phyloP scores from a whole-genome alignment of 2,888 invertebrate genomes.

The Papilio protenor region DNA sequence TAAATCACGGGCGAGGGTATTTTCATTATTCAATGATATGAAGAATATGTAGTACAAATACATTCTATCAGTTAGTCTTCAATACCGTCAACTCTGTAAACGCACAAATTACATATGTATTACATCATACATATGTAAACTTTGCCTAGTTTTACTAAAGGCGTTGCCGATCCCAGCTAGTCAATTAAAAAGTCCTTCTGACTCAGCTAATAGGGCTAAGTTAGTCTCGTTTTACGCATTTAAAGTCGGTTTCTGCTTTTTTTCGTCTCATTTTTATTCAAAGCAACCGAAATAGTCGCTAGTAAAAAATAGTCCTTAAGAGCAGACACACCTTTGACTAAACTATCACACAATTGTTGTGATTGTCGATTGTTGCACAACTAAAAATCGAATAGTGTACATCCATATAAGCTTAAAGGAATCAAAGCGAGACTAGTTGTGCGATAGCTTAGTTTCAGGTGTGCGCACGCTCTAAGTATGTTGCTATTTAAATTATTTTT shows the following conservation, averaged over 20 bases:
- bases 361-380: too few species aligned
- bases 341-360: too few species aligned
- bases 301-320: conserved; percentile 18
- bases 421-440: too few species aligned
- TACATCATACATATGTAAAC: conserved; percentile 30
- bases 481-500: conserved; percentile 12
- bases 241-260: conserved; percentile 24
- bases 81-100: conserved; percentile 7
- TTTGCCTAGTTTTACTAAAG: conserved; percentile 40
- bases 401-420: too few species aligned
- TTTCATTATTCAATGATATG: background rate
- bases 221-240: conserved; percentile 24
- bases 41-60: background rate
- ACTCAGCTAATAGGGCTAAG: conserved; percentile 23
- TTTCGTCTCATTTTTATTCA: conserved; percentile 34
- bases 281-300: conserved; percentile 19
- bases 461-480: background rate
- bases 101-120: conserved; percentile 30
- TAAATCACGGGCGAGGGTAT: background rate
- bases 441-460: too few species aligned
- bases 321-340: background rate
- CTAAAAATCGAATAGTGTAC: too few species aligned
- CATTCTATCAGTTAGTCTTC: conserved; percentile 8
- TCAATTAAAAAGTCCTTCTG: conserved; percentile 42
- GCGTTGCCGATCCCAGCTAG: conserved; percentile 40